Conservation (phyloP, 2,888 invertebrate genomes). For the Criorhina ranunculi region DNA sequence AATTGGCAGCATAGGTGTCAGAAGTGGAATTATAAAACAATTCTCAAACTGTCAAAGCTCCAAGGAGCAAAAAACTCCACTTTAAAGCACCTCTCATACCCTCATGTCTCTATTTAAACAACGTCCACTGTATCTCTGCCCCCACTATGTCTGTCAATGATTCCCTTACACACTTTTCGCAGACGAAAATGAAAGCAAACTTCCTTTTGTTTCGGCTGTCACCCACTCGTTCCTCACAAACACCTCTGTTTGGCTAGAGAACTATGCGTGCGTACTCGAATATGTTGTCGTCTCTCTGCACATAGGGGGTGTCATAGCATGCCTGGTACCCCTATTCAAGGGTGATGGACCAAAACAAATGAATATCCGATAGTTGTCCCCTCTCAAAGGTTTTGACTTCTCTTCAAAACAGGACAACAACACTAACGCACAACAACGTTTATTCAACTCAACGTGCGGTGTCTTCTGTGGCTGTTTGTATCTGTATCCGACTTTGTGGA, state of each 20-base stretch:
- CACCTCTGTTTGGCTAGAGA: neutral
- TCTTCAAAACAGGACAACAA: constrained; percentile 4
- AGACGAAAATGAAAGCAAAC: constrained; percentile 44
- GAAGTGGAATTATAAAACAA: too few relatives aligned
- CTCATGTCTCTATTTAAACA: constrained; percentile 29
- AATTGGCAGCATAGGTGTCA: too few relatives aligned
- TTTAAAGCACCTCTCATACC: constrained; percentile 10
- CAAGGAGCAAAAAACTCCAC: neutral
- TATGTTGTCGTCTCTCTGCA: neutral
- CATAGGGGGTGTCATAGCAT: neutral
- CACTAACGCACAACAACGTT: constrained; percentile 15
- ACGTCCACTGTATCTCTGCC: constrained; percentile 29
- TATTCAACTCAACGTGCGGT: constrained; percentile 16
- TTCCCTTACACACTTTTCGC: constrained; percentile 33
- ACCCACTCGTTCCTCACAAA: neutral
- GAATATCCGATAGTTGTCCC: constrained; percentile 60
- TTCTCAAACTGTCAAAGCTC: too few relatives aligned
- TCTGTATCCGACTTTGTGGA: constrained; percentile 26
- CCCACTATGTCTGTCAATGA: constrained; percentile 54
- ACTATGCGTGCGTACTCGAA: constrained; percentile 42
- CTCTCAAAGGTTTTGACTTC: constrained; percentile 22
- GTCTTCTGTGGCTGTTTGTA: constrained; percentile 4
- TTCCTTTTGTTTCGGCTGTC: constrained; percentile 28
- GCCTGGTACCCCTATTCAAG: constrained; percentile 21
- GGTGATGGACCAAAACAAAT: constrained; percentile 68